Base-by-base conservation (phyloP, 2,888 invertebrate genomes). In the Peribatodes rhomboidaria region DNA sequence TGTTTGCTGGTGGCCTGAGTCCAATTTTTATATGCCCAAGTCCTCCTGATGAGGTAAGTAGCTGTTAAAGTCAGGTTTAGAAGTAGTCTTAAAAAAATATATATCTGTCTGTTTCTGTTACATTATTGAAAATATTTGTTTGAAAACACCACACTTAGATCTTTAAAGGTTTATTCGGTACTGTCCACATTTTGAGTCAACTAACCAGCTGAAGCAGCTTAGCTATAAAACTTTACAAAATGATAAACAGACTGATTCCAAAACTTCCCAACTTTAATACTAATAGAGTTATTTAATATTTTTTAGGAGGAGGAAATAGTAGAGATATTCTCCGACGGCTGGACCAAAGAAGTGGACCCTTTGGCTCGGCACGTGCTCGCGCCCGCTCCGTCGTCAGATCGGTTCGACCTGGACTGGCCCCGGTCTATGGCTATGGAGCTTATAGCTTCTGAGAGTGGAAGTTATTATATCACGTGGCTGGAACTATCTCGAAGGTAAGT, bases 321-420 rank as follows among this genome's bases (percentile, higher is more conserved):
- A 18, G 97, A 97, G 89, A 95, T 97, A 53, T 98, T 97, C 85
- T 97, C 97, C 50, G 96, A 97, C 76, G 98, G 97, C 37, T 98
- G 97, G 97, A 92, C 78, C 0, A 87, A 85, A 65, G 89, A 90
- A 31, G 83, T 88, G 14, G 94, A 95, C 73, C 89, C 91, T n/a
- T 82, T 95, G 16, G 93, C 95, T n/a, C 91, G 94, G 22, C 94
- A 94, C 65, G 89, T 95, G 9, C 83, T 94, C 14, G 93, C 94
- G 16, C 94, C 95, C 2, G 94, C 94, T 11, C 89, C 94, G 0
- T 90, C 94, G 0, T 91, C 94, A 0, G 95, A 95, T 76, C 90
- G 93, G 22, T 94, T 96, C 44, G 95, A 94, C 61, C 91, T 94
- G 39, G 95, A 96, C 79, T 94, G 95, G 77, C 93, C 95, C 0